phyloP scores from a whole-genome alignment of 2,888 invertebrate genomes.

The Pandemis heparana region DNA sequence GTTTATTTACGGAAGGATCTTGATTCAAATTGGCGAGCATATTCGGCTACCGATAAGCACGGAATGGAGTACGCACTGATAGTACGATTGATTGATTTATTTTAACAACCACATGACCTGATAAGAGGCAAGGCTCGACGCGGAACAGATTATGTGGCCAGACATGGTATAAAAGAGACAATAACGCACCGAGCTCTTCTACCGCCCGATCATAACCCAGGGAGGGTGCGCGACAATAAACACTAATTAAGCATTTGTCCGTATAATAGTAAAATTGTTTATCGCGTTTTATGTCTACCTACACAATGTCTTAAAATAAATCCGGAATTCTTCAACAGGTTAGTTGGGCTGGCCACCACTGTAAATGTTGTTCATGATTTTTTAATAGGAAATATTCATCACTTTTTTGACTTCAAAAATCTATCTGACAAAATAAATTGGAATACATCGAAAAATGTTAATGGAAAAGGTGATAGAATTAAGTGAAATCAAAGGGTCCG shows the following conservation, averaged over 20 bases:
- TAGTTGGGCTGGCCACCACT: no score
- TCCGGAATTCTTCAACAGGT: no score
- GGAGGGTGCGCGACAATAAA: neutral
- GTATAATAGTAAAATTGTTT: neutral
- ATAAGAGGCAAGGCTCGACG: slow-evolving; percentile 47
- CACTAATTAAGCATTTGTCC: neutral
- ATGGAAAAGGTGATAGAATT: no score
- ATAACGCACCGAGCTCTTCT: neutral
- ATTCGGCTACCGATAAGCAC: slow-evolving; percentile 18
- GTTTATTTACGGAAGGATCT: slow-evolving; percentile 9
- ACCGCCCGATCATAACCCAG: neutral
- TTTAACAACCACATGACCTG: slow-evolving; percentile 49
- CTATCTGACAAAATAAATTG: no score
- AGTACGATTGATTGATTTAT: slow-evolving; percentile 53
- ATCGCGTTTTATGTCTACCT: neutral
- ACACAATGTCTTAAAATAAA: no score
- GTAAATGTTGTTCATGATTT: no score
- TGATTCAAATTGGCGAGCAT: slow-evolving; percentile 28
- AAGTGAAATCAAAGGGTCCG: no score
- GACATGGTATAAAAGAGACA: neutral
- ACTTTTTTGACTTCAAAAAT: no score
- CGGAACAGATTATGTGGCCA: neutral
- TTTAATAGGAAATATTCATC: no score
- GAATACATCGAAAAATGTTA: no score
- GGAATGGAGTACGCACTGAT: slow-evolving; percentile 40